Base-by-base conservation (phyloP, 2,797 vertebrate genomes). In the Enteromius afrohamiltoni region DNA sequence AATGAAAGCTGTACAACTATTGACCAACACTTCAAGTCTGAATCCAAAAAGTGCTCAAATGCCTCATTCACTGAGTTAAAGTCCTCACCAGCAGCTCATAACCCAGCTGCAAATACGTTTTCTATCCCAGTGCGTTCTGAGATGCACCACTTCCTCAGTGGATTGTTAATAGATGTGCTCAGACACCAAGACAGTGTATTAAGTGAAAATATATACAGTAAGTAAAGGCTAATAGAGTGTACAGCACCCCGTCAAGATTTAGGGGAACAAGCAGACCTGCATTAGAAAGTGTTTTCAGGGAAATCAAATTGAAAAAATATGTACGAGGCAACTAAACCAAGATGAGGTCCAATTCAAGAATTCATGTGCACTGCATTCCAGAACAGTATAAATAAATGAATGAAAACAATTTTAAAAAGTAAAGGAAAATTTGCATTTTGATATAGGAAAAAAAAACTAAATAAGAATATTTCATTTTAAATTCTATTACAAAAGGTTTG, bases 221-320 rank as follows among this genome's bases (percentile, higher is more conserved):
- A 49, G 69, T 74, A 74, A 74, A 81, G 69, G 29, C 76, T 78
- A 78, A 78, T 78, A 78, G 76, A 78, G 76, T 78, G 58, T 78
- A 49, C 58, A 45, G 40, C 10, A 78, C 58, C 58, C 37, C 76
- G 49, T 65, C 76, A 49, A 64, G 76, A 78, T 78, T 64, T 78
- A 78, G 40, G 9, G 26, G n/a, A 78, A 78, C 76, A 78, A 4
- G 23, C 55, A 29, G 17, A 78, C 58, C 58, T 65, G 76, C 58
- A 47, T 14, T 64, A 78, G 42, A 78, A 78, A 31, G 42, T 62
- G 40, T 64, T 78, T 64, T 47, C 17, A 64, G 17, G 37, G 75
- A 62, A 62, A 62, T 4, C 60, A 3, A 76, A 60, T 76, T 17
- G 1, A 9, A 16, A 76, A 75, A 60, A 76, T 17, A 42, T 62